phyloP scores from a whole-genome alignment of 2,113 vertebrate genomes.

The Fulica atra region DNA sequence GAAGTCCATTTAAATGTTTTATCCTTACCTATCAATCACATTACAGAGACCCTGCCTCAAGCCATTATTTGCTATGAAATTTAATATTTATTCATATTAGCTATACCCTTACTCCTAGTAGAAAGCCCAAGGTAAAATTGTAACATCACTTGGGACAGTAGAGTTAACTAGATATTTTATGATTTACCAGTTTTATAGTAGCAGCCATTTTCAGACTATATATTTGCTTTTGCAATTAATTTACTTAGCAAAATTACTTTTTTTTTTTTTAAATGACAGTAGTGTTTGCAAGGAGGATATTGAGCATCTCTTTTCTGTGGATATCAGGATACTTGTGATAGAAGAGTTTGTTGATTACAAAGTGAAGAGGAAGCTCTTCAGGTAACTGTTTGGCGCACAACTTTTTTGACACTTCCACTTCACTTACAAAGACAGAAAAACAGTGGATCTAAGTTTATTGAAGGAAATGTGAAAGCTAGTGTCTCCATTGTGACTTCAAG shows the following conservation, averaged over 20 bases:
- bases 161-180: not conserved
- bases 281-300: not conserved
- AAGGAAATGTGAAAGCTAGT: not conserved
- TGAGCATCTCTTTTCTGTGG: not conserved
- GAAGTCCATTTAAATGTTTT: not conserved
- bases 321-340: not conserved
- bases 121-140: slow-evolving; percentile 4
- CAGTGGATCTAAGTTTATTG: not conserved
- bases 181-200: not conserved
- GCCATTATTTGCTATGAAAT: not conserved
- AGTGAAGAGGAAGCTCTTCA: not conserved
- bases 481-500: not conserved
- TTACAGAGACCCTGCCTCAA: not conserved
- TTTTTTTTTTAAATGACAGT: not conserved
- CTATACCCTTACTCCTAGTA: not conserved
- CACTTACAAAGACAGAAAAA: not conserved
- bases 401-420: not conserved
- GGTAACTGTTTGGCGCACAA: rapidly evolving
- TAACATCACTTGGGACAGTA: not conserved
- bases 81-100: not conserved
- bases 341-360: not conserved
- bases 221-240: not conserved
- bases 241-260: not conserved
- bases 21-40: not conserved
- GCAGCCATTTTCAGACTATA: not conserved